Percentiles rank a stretch among this genome's conserved stretches.
Conservation (phyloP, 2,797 vertebrate genomes). For the Channa striata region DNA sequence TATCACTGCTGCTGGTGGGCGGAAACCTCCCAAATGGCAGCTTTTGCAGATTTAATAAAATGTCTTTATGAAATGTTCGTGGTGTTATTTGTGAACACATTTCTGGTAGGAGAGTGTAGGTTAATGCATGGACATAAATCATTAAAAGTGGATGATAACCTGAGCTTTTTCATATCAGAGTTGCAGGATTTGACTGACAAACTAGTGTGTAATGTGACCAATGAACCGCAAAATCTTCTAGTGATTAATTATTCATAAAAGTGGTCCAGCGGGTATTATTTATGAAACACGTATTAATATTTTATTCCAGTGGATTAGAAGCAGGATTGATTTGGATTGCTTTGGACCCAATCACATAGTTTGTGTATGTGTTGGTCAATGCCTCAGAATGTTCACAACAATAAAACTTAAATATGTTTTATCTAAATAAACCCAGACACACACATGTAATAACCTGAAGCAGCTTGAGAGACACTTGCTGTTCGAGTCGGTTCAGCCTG, state of each 20-base stretch:
- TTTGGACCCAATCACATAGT: too few species aligned
- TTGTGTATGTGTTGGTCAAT: not conserved
- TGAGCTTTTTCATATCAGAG: constrained; percentile 1
- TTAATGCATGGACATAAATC: not conserved
- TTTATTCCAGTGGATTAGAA: constrained; percentile 50
- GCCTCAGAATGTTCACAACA: not conserved
- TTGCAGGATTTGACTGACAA: not conserved
- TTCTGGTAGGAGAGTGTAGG: not conserved
- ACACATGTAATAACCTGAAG: constrained; percentile 26
- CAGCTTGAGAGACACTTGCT: constrained; percentile 60
- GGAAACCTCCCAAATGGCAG: constrained; percentile 18
- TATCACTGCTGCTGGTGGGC: constrained; percentile 19
- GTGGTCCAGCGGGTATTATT: constrained; percentile 59
- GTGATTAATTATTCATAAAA: constrained; percentile 67
- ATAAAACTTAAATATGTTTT: constrained; percentile 6
- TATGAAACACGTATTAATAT: constrained; percentile 61
- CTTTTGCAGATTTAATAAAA: constrained; percentile 13
- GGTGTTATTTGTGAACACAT: constrained; percentile 3
- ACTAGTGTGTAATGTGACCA: not conserved
- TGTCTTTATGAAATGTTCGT: not conserved
- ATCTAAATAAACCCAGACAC: too few species aligned
- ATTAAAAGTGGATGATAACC: not conserved
- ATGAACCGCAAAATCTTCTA: not conserved
- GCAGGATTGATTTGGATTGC: too few species aligned
- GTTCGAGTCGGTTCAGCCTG: constrained; percentile 51